Evolutionary conservation across 2,113 vertebrate genomes (phyloP).

Genomic region (Syrrhaptes paradoxus): DNA sequence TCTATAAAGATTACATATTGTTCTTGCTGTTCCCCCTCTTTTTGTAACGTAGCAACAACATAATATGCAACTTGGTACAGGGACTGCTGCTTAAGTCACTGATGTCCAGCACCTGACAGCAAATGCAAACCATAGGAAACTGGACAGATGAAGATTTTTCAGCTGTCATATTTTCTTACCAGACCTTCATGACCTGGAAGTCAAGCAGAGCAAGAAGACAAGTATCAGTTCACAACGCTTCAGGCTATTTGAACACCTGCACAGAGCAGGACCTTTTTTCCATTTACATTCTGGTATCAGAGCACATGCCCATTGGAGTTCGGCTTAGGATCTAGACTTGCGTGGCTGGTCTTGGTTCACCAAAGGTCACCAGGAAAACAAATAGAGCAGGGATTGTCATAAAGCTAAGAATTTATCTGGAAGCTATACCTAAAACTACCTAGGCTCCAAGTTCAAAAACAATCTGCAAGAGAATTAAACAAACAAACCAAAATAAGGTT

Average conservation of each 20-base stretch:
- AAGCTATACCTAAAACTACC: not conserved
- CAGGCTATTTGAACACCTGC: not conserved
- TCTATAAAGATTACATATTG: not conserved
- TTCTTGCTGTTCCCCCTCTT: not conserved
- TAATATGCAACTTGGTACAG: not conserved
- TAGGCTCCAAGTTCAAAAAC: not conserved
- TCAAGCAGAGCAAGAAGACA: not conserved
- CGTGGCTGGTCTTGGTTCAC: not conserved
- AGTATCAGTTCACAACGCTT: not conserved
- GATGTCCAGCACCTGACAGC: not conserved
- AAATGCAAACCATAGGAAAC: not conserved
- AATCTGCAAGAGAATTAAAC: not conserved
- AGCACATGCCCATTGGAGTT: not conserved
- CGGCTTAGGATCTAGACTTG: not conserved
- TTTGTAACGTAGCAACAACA: fast-evolving
- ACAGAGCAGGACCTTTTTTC: not conserved
- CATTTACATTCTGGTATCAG: not conserved
- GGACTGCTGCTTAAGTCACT: not conserved
- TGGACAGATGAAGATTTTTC: not conserved
- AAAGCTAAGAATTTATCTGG: not conserved
- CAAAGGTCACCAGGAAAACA: not conserved
- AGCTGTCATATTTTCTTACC: not conserved
- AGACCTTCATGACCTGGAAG: not conserved
- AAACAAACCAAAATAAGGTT: not conserved
- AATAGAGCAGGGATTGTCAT: not conserved